phyloP scores from a whole-genome alignment of 2,797 vertebrate species.

The Cynopterus sphinx region DNA sequence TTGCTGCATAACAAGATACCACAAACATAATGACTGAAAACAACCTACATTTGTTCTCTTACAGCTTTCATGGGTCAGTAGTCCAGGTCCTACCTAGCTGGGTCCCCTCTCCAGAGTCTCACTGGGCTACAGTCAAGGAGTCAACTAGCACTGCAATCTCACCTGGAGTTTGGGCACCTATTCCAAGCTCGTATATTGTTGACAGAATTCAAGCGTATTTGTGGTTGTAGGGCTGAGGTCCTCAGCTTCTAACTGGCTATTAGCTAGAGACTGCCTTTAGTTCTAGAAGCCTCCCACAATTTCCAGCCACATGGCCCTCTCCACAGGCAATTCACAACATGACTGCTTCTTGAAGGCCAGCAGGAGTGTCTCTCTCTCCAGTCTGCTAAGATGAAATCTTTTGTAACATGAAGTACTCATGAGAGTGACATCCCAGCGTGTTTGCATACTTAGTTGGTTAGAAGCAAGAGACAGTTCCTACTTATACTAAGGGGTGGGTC shows the following conservation, averaged over 20 bases:
- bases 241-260: constrained; percentile 17
- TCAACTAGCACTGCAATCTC: neutral
- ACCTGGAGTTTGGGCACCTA: neutral
- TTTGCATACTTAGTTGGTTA: constrained; percentile 30
- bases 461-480: neutral
- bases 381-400: neutral
- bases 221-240: neutral
- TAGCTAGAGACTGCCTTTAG: neutral
- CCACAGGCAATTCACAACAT: neutral
- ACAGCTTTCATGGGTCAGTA: neutral
- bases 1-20: constrained; percentile 13
- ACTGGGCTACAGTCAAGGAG: neutral
- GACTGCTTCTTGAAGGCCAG: neutral
- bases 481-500: neutral
- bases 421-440: neutral
- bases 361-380: neutral
- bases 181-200: neutral
- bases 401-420: neutral
- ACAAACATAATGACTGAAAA: neutral
- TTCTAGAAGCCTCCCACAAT: neutral
- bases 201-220: neutral
- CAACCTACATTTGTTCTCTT: constrained; percentile 1
- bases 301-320: neutral
- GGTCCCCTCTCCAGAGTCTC: neutral
- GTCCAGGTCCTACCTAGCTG: neutral